phyloP scores from a whole-genome alignment of 1,140 invertebrate genomes.

The Lutraria rhynchaena region DNA sequence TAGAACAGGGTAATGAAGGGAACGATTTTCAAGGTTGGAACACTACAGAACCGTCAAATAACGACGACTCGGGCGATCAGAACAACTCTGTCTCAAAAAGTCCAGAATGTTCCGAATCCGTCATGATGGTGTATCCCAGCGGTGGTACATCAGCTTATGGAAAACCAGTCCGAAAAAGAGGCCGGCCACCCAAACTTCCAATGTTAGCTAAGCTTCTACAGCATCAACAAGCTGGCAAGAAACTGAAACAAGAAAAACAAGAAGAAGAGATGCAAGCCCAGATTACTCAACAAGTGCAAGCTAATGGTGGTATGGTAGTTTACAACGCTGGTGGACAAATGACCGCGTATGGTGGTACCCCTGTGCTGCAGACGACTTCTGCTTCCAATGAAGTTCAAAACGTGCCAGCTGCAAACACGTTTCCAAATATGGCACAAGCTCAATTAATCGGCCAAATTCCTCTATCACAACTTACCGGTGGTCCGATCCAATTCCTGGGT shows the following conservation, averaged over 20 bases:
- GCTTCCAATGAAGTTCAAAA: neutral
- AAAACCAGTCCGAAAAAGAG: conserved; percentile 70
- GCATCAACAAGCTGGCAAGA: conserved; percentile 57
- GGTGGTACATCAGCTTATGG: conserved; percentile 59
- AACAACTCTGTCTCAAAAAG: conserved; percentile 9
- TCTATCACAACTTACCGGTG: conserved; percentile 35
- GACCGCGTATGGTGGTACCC: conserved; percentile 2
- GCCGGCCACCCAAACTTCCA: conserved; percentile 75
- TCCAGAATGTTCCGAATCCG: conserved; percentile 59
- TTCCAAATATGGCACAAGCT: conserved; percentile 46
- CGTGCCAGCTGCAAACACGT: neutral
- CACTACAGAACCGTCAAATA: neutral
- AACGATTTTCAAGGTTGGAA: conserved; percentile 39
- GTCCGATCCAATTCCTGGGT: conserved; percentile 47
- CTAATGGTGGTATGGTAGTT: conserved; percentile 27
- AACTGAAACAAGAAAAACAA: conserved; percentile 29
- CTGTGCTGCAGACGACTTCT: too few relatives aligned
- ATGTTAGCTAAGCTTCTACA: conserved; percentile 69
- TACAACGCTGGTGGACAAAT: conserved; percentile 40
- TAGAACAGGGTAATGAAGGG: conserved; percentile 33
- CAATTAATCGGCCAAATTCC: conserved; percentile 46
- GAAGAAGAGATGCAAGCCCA: conserved; percentile 20
- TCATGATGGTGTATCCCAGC: conserved; percentile 76
- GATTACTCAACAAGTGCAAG: conserved; percentile 27
- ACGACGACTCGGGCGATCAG: conserved; percentile 1